Evolutionary conservation across 2,113 vertebrate species (phyloP).

Genomic region (Atrichornis clamosus): DNA sequence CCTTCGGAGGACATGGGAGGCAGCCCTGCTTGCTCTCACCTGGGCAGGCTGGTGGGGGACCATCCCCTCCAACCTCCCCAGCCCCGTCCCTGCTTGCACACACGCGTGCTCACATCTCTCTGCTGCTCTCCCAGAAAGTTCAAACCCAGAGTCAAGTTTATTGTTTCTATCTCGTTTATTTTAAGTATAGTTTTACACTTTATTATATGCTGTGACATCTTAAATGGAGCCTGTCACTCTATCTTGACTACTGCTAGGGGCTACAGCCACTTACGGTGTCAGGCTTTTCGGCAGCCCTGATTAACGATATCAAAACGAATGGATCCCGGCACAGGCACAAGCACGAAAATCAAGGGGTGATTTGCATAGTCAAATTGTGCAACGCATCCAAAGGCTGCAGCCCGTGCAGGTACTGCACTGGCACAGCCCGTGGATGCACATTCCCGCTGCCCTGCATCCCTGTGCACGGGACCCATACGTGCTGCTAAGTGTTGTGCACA

Average conservation of each 20-base stretch:
- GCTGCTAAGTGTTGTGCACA: neutral
- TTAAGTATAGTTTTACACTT: slow-evolving; percentile 81
- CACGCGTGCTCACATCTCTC: neutral
- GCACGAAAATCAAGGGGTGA: neutral
- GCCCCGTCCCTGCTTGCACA: accelerated
- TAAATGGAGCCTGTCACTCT: slow-evolving; percentile 80
- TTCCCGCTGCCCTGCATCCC: neutral
- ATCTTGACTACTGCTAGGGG: slow-evolving; percentile 75
- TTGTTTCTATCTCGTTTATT: slow-evolving; percentile 79
- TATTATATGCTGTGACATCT: slow-evolving; percentile 80
- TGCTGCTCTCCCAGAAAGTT: slow-evolving; percentile 56
- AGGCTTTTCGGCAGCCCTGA: slow-evolving; percentile 73
- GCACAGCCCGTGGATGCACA: neutral
- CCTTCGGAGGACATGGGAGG: accelerated
- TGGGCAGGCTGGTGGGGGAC: neutral
- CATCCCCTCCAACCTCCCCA: neutral
- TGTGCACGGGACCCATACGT: accelerated
- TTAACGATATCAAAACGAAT: slow-evolving; percentile 67
- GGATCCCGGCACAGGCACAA: slow-evolving; percentile 12
- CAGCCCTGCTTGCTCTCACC: neutral
- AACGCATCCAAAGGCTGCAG: neutral
- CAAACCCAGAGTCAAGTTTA: slow-evolving; percentile 73
- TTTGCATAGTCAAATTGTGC: slow-evolving; percentile 39
- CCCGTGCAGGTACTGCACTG: neutral
- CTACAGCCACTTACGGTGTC: slow-evolving; percentile 73